Conservation (phyloP, 2,113 vertebrate genomes). For the Oncorhynchus tshawytscha region DNA sequence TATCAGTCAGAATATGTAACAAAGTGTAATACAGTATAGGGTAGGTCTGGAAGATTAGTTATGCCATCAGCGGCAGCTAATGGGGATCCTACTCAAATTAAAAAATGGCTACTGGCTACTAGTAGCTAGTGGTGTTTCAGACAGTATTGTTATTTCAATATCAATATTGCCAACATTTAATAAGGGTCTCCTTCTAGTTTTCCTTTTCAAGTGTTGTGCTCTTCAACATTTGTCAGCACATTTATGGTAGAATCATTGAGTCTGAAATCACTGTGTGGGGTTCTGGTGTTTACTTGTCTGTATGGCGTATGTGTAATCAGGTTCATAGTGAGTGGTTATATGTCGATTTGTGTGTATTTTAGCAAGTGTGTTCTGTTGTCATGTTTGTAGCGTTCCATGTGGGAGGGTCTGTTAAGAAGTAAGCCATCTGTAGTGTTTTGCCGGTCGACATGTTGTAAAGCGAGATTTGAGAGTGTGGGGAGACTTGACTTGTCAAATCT, state of each 20-base stretch:
- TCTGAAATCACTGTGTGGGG: conserved; percentile 7
- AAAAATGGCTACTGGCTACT: no score
- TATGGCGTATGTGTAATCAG: conserved; percentile 35
- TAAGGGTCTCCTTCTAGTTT: not conserved
- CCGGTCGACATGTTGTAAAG: conserved; percentile 78
- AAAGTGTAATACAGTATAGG: not conserved
- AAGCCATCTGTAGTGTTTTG: conserved; percentile 83
- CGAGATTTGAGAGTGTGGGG: conserved; percentile 77
- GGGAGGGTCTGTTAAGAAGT: conserved; percentile 80
- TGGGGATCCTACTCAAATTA: no score
- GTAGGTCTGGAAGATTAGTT: not conserved
- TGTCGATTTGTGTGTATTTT: conserved; percentile 71
- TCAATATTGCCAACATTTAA: not conserved
- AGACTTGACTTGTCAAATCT: conserved; percentile 83
- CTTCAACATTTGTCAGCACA: not conserved
- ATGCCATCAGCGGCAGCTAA: no score
- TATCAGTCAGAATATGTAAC: not conserved
- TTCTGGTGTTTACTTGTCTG: conserved; percentile 1
- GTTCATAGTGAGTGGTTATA: conserved; percentile 63
- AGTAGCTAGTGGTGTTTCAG: no score
- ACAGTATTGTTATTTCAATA: not conserved
- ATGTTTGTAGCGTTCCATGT: conserved; percentile 79
- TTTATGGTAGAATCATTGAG: not conserved
- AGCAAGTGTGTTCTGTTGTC: conserved; percentile 74
- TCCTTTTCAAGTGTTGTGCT: not conserved